phyloP scores from a whole-genome alignment of 2,888 invertebrate genomes.

The Caradrina clavipalpis region DNA sequence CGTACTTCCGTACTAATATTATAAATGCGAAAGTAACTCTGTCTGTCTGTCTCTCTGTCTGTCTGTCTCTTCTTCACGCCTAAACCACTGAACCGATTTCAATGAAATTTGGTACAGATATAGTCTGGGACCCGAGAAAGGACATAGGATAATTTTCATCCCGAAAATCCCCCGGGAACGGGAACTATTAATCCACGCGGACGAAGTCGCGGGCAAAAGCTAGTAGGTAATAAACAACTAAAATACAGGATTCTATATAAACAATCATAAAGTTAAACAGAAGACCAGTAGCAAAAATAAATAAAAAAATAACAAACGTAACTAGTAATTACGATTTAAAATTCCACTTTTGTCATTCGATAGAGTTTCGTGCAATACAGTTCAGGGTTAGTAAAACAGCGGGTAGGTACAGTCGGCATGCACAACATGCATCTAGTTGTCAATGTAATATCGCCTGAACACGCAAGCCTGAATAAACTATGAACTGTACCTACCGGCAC shows the following conservation, averaged over 20 bases:
- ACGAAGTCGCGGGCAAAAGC: no score
- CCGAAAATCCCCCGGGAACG: no score
- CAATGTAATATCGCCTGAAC: conserved; percentile 58
- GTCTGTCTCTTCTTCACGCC: no score
- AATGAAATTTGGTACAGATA: no score
- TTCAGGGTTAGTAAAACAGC: conserved; percentile 63
- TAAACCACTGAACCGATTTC: no score
- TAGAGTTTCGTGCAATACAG: conserved; percentile 57
- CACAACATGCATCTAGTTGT: conserved; percentile 61
- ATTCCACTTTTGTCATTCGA: conserved; percentile 51
- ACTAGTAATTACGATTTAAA: conserved; percentile 51
- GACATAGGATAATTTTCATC: no score
- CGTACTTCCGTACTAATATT: no score
- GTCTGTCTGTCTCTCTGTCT: no score
- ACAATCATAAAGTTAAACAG: background rate
- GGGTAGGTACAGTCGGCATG: conserved; percentile 50
- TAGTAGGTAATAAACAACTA: no score
- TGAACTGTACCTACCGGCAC: conserved; percentile 42
- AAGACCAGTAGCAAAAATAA: background rate
- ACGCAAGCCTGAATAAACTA: conserved; percentile 65
- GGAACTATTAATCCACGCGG: no score
- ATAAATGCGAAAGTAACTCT: no score
- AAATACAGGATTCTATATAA: background rate
- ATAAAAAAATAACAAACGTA: conserved; percentile 32
- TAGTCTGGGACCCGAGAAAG: no score